phyloP scores from a whole-genome alignment of 2,113 vertebrate species.

The Phalacrocorax aristotelis region DNA sequence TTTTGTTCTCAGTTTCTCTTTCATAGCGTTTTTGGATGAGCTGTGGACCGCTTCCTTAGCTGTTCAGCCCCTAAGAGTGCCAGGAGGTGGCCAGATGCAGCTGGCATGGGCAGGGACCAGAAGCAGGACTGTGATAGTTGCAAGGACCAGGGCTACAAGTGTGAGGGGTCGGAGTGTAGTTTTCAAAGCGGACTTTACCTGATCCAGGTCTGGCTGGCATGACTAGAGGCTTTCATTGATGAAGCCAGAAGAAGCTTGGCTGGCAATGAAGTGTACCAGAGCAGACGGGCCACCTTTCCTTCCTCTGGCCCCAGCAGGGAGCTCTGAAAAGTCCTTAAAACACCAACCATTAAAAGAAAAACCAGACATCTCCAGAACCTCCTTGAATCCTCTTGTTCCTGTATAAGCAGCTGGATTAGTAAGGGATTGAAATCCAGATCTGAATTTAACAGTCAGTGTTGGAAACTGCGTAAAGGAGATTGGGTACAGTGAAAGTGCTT shows the following conservation, averaged over 20 bases:
- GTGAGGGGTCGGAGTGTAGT: not conserved
- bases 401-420: not conserved
- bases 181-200: not conserved
- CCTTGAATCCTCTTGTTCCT: not conserved
- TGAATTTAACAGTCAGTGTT: not conserved
- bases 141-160: not conserved
- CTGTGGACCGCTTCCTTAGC: not conserved
- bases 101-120: not conserved
- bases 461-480: not conserved
- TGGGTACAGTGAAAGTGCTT: not conserved
- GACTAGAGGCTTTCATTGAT: not conserved
- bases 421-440: not conserved
- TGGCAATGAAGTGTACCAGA: not conserved
- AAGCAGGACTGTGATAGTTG: not conserved
- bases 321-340: not conserved
- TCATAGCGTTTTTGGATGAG: not conserved
- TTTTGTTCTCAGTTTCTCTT: not conserved
- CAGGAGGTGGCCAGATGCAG: not conserved
- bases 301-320: not conserved
- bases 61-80: not conserved
- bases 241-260: not conserved
- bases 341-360: not conserved
- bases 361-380: not conserved
- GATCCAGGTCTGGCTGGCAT: not conserved
- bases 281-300: not conserved